Conservation (phyloP, 2,113 vertebrate species). For the Mustela nigripes region DNA sequence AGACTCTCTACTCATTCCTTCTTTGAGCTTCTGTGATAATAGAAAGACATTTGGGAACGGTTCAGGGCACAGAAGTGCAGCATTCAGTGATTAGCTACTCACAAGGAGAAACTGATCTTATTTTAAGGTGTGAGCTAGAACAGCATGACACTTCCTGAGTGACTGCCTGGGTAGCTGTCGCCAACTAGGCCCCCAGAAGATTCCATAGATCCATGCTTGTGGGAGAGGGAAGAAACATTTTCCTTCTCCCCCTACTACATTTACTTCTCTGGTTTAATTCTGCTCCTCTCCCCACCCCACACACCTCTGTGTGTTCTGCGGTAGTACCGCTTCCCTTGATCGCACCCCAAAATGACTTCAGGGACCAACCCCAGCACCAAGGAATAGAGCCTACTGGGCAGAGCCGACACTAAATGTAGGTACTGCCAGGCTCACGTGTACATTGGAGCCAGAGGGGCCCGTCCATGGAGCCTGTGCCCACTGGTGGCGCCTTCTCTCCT, state of each 20-base stretch:
- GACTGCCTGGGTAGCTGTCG: neutral
- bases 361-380: neutral
- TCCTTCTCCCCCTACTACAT: neutral
- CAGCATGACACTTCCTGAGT: neutral
- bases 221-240: neutral
- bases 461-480: neutral
- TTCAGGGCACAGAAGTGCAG: neutral
- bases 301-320: neutral
- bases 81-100: neutral
- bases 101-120: neutral
- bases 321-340: neutral
- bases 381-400: neutral
- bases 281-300: neutral
- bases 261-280: neutral
- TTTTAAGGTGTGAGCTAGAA: neutral
- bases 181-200: neutral
- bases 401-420: neutral
- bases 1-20: neutral
- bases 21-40: neutral
- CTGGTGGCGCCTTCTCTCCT: neutral
- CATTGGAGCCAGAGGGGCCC: neutral
- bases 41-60: neutral
- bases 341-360: neutral
- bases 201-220: neutral
- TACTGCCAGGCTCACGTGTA: neutral